Evolutionary conservation across 2,888 invertebrate genomes (phyloP), one percentile per base, ranked within the genome.

Genomic region (Neoitamus cyanurus): DNA sequence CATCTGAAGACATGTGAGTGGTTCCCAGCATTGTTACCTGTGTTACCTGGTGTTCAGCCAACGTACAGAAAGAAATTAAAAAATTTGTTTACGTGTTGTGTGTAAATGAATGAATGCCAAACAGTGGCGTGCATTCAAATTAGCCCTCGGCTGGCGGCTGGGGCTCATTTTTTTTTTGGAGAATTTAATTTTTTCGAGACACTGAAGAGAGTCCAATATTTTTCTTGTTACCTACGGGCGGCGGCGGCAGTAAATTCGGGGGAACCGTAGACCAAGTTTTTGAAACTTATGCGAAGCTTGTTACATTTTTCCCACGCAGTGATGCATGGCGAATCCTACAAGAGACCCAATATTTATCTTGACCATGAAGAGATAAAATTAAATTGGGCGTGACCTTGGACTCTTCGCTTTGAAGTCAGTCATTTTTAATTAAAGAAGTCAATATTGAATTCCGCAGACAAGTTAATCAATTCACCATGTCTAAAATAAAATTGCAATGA

Each of bases 1-100:
- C 82, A 69, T 37, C 28, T 13, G 37, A 83, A 72, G 84, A 72
- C 84, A 85, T 85, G 83, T 84, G 84, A 84, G 80, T 84, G 73
- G 85, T 86, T 86, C 86, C 85, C 87, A 86, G 85, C 85, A 86
- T 86, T 86, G 86, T 48, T 82, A 80, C 80, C 80, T 80, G 80
- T 68, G 69, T 34, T 25, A 58, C 58, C 58, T 58, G 42, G 58
- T 58, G 82, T 28, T 42, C 72, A 82, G 80, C 68, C 68, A 83
- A 46, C 46, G 83, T 46, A 46, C 34, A 42, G 42, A 36, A 42
- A 31, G 9, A 46, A 83, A 70, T 30, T 37, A 83, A 46, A 78
- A 82, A 37, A 82, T 58, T 58, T 34, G 20, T 82, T 36, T 58
- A 82, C 69, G 82, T 82, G 46, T 69, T 48, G 82, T 82, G 58